Evolutionary conservation across 2,888 invertebrate species (phyloP), one percentile per base, ranked within the genome.

Genomic region (Thereva unica): DNA sequence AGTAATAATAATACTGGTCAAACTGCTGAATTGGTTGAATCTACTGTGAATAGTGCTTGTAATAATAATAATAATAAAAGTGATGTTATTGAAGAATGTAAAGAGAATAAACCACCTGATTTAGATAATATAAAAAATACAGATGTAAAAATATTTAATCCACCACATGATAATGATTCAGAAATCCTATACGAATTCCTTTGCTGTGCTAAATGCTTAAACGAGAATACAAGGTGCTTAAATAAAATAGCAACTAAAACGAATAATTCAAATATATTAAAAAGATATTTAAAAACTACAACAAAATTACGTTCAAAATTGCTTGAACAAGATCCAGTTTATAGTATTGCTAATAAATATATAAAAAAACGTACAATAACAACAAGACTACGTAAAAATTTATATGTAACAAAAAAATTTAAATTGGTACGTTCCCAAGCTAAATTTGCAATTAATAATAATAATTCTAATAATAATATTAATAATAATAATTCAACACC

Each of bases 121-220:
- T 78, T 35, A 78, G 50, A 50, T 45, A 50, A 80, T 66, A 78
- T 80, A n/a, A 79, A 79, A 72, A 80, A 78, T 68, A 77, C 77
- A 0, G 23, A 23, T 23, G 23, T 23, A 23, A 23, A 23, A 23
- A 74, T 72, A 63, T 71, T 69, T 56, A 63, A 49, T n/a, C 65
- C 69, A 54, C 66, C 56, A n/a, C 68, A 65, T 41, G 40, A 47
- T 10, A 69, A 44, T 34, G 66, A 71, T 4, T 75, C 75, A 41
- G 79, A 79, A 68, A 74, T 79, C 66, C 74, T 82, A 37, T 81
- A 81, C 68, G 82, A 81, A 69, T 80, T 81, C 70, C 71, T 81
- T 4, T 81, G 81, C 73, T 81, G 81, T 73, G 82, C 81, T 70
- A 80, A 79, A 74, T 81, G 81, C 68, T 78, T 80, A 78, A 78